Evolutionary conservation across 2,113 vertebrate species (phyloP).

Genomic region (Leuciscus idus): DNA sequence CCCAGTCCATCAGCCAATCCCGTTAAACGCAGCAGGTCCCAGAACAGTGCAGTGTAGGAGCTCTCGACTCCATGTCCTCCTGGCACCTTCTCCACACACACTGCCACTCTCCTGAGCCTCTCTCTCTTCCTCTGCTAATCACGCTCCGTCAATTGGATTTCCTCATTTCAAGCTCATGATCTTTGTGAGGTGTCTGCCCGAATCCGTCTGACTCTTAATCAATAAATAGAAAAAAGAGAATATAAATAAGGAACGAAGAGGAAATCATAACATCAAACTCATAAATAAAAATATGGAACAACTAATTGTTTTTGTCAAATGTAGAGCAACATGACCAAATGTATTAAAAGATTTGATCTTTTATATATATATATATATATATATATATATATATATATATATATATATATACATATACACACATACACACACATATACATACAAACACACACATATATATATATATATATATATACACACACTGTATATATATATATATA

Average conservation of each 20-base stretch:
- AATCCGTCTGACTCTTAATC: background rate
- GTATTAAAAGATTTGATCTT: too few relatives aligned
- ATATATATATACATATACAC: too few relatives aligned
- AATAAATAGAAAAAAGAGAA: background rate
- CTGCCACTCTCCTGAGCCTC: constrained; percentile 17
- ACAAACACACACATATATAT: too few relatives aligned
- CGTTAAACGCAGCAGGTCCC: constrained; percentile 58
- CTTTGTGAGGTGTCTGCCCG: background rate
- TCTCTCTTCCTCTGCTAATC: constrained; percentile 22
- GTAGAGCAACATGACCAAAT: too few relatives aligned
- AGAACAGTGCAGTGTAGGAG: constrained; percentile 1
- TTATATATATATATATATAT: too few relatives aligned
- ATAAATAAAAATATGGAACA: background rate
- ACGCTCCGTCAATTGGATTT: constrained; percentile 32
- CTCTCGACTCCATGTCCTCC: constrained; percentile 41
- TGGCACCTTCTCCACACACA: constrained; percentile 37
- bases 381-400: too few relatives aligned
- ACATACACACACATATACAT: too few relatives aligned
- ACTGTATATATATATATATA: too few relatives aligned
- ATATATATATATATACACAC: too few relatives aligned
- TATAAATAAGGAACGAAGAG: background rate
- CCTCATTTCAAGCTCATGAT: background rate
- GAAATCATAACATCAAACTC: background rate
- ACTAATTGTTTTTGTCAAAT: background rate
- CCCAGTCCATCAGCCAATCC: constrained; percentile 63